These are phyloP conservation scores for Cylloceria caligata DNA, from an alignment of 2,888 invertebrate genomes.

Conservation along the genomic window DNA sequence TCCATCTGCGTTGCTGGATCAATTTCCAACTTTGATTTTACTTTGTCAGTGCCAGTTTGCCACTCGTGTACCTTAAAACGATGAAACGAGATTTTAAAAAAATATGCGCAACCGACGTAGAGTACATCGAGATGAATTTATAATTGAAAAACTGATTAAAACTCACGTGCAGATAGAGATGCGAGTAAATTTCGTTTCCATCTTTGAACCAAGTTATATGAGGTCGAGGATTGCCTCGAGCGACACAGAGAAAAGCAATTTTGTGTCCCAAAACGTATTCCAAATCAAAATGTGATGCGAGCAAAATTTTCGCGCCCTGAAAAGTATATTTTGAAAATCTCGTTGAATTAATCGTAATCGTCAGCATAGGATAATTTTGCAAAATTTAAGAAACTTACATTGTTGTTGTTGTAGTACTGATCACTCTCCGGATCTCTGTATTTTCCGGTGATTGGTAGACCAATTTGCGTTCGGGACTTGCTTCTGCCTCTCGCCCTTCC, in stretches of 20 bases:
- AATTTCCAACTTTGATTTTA: constrained; percentile 97
- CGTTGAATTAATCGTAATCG: no score
- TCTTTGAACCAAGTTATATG: constrained; percentile 98
- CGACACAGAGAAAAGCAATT: constrained; percentile 96
- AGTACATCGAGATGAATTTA: neutral
- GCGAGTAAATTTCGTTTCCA: constrained; percentile 96
- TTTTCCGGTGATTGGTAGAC: constrained; percentile 94
- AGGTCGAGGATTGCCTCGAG: constrained; percentile 95
- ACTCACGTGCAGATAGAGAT: constrained; percentile 94
- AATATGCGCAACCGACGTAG: neutral
- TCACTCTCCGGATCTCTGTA: constrained; percentile 96
- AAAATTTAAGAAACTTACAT: constrained; percentile 87
- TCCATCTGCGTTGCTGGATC: constrained; percentile 98
- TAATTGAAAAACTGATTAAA: constrained; percentile 23
- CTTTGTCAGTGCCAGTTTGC: constrained; percentile 92
- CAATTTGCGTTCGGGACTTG: constrained; percentile 94
- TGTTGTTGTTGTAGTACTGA: constrained; percentile 95
- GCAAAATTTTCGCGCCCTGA: constrained; percentile 95
- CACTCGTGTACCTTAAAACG: constrained; percentile 93
- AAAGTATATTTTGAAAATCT: no score
- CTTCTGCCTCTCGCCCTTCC: constrained; percentile 90
- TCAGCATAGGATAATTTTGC: neutral
- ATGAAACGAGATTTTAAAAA: neutral
- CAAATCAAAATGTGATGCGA: constrained; percentile 96
- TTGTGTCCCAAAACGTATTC: constrained; percentile 98